These are phyloP conservation scores for Rhabdomys pumilio DNA, from an alignment of 2,797 vertebrate genomes.

Conservation along the genomic window DNA sequence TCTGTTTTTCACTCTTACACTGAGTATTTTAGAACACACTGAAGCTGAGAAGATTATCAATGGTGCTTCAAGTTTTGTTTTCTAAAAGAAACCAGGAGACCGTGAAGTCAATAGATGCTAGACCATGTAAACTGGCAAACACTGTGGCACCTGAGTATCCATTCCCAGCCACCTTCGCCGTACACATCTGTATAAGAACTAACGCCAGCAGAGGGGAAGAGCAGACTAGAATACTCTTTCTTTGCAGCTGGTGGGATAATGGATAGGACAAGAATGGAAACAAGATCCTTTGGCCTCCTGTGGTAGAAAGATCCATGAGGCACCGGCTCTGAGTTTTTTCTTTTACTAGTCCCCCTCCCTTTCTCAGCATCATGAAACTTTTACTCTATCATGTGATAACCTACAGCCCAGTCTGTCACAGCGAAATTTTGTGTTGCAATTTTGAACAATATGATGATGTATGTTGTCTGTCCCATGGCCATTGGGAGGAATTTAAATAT, in stretches of 20 bases:
- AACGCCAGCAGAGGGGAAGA: background rate
- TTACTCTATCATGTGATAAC: background rate
- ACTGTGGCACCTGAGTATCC: background rate
- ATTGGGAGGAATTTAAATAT: background rate
- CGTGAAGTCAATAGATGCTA: background rate
- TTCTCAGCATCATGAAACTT: background rate
- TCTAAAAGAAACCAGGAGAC: background rate
- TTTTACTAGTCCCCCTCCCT: background rate
- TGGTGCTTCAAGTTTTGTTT: background rate
- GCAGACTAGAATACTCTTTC: background rate
- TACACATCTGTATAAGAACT: background rate
- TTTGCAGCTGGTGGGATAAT: background rate
- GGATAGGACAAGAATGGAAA: background rate
- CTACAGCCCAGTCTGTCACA: background rate
- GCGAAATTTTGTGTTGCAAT: background rate
- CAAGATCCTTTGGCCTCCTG: background rate
- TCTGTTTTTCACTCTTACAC: background rate
- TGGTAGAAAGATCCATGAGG: background rate
- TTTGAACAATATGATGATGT: background rate
- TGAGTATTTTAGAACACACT: background rate
- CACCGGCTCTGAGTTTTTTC: too few species aligned
- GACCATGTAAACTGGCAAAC: background rate
- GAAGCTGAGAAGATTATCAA: background rate
- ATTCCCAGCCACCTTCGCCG: background rate
- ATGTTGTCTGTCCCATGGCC: background rate